Evolutionary conservation across 2,888 invertebrate genomes (phyloP), one percentile per base, ranked within the genome.

Genomic region (Rhogogaster chlorosoma): DNA sequence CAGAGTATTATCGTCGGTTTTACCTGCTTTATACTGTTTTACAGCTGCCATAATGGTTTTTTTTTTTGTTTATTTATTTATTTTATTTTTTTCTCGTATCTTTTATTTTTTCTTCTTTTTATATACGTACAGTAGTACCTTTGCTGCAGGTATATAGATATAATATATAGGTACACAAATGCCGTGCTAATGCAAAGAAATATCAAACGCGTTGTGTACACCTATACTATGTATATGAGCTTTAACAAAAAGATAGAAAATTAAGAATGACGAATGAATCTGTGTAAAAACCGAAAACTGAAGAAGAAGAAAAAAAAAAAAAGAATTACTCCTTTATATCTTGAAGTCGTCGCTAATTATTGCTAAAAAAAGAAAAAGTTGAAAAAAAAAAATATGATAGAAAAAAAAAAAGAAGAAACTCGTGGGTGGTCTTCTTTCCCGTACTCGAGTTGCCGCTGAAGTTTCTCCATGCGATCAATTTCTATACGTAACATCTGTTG

Each of bases 1-100:
- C 10, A 42, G 12, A n/a, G n/a, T n/a, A 49, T 49, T n/a, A 9
- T 22, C 10, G 2, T 61, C 9, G 87, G 88, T 88, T 88, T 88
- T 83, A 86, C 86, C 83, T 88, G 88, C 89, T 90, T 90, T 90
- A n/a, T n/a, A 89, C 86, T 89, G 90, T 89, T 90, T 90, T 90
- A 90, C 89, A 86, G 86, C 86, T 85, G 86, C 84, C 87, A 87
- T 89, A 90, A 90, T 89, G 85, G 7, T 26, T 22, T 26, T 61
- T 61, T 61, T 61, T 61, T 22, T 61, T 61, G 5, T 22, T 26
- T n/a, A n/a, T n/a, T n/a, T n/a, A n/a, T n/a, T n/a, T n/a, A n/a
- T n/a, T n/a, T n/a, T n/a, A n/a, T n/a, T n/a, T n/a, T n/a, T n/a
- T n/a, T n/a, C n/a, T n/a, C n/a, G n/a, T n/a, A n/a, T n/a, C n/a